Evolutionary conservation across 2,113 vertebrate species (phyloP).

Genomic region (Cyanistes caeruleus): DNA sequence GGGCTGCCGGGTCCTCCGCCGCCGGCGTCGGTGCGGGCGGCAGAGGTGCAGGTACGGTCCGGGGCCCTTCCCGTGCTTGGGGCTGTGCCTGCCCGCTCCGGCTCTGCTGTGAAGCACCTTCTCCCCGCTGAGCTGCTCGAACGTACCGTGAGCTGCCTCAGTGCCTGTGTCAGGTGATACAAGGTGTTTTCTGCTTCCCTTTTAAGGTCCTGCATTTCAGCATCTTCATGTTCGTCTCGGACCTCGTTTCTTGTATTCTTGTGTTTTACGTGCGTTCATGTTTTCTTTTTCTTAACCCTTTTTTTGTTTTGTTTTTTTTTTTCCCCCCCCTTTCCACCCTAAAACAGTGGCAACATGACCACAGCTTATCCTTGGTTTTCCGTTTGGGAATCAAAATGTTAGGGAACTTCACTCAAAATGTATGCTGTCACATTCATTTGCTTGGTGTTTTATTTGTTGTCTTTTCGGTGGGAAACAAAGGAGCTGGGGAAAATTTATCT

Average conservation of each 20-base stretch:
- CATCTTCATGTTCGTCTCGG: background rate
- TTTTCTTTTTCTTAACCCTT: background rate
- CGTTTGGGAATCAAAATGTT: background rate
- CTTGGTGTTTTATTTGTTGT: background rate
- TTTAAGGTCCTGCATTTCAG: background rate
- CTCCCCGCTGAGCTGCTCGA: background rate
- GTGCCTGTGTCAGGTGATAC: background rate
- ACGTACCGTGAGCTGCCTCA: background rate
- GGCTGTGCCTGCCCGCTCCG: background rate
- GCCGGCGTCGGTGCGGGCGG: background rate
- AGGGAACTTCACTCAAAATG: background rate
- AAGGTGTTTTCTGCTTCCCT: background rate
- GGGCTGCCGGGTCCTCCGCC: background rate
- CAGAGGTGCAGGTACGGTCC: background rate
- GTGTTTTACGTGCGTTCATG: background rate
- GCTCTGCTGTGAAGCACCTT: background rate
- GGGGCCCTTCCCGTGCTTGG: background rate
- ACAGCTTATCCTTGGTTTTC: background rate
- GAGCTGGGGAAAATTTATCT: background rate
- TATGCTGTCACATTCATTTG: background rate
- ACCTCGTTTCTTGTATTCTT: background rate
- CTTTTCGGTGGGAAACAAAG: background rate
- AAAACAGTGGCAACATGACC: background rate
- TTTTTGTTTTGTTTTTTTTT: background rate
- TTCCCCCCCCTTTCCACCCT: accelerated